A percentile compares a stretch with the other conserved stretches of the same genome.
Conservation (phyloP, 2,797 vertebrate species). For the Hybognathus amarus region DNA sequence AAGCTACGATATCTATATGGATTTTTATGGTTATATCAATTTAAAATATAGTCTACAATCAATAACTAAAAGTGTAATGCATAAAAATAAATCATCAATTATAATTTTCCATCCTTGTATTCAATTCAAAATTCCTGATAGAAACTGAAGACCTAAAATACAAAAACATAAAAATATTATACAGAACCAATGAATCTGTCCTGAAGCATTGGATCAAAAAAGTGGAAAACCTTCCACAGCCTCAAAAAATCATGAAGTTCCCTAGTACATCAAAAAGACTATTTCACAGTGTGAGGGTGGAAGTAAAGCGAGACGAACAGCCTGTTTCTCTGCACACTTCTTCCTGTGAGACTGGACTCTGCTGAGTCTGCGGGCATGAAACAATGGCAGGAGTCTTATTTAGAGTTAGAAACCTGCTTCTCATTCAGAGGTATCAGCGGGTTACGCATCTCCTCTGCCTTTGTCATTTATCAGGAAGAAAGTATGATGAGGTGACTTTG, state of each 20-base stretch:
- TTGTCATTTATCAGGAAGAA: constrained; percentile 32
- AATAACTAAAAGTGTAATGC: not conserved
- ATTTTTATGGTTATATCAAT: not conserved
- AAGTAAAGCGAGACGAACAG: constrained; percentile 51
- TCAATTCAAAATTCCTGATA: not conserved
- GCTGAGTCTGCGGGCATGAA: constrained; percentile 40
- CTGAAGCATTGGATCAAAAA: not conserved
- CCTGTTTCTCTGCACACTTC: constrained; percentile 27
- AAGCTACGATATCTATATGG: not conserved
- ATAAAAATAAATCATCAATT: too few relatives aligned
- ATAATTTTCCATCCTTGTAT: not conserved
- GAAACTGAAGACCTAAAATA: not conserved
- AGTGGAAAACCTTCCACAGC: constrained; percentile 1
- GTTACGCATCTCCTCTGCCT: not conserved
- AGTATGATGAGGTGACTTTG: constrained; percentile 48
- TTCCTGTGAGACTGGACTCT: constrained; percentile 48
- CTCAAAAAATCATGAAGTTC: constrained; percentile 29
- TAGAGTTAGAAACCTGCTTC: constrained; percentile 41
- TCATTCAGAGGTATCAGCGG: constrained; percentile 33
- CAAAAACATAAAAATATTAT: not conserved
- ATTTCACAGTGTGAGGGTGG: constrained; percentile 36
- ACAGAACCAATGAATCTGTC: not conserved
- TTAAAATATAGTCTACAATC: not conserved
- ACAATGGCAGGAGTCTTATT: constrained; percentile 54
- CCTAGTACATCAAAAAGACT: constrained; percentile 27